phyloP scores from a whole-genome alignment of 53 echinoderm and acorn worm species.

The Temnopleurus reevesii region DNA sequence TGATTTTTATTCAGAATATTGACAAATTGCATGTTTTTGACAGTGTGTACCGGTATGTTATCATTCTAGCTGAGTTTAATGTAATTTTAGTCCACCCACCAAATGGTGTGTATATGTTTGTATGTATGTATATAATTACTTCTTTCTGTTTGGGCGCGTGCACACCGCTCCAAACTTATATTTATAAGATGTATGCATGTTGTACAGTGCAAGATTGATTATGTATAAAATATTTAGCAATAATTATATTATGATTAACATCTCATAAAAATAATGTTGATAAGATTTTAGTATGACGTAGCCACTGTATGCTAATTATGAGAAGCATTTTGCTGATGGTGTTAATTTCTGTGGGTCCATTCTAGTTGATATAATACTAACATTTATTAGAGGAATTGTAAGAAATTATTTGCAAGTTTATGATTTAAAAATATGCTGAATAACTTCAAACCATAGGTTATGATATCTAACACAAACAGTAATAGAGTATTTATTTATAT shows the following conservation, averaged over 20 bases:
- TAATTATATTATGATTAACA: not conserved
- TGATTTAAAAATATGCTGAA: too few relatives aligned
- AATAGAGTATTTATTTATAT: too few relatives aligned
- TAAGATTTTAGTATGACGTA: not conserved
- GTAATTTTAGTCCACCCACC: not conserved
- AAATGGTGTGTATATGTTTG: not conserved
- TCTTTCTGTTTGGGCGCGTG: not conserved
- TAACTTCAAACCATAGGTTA: too few relatives aligned
- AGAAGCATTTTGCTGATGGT: not conserved
- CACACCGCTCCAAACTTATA: not conserved
- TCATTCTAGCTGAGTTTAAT: not conserved
- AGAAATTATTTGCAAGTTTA: conserved; percentile 72
- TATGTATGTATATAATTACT: conserved; percentile 27
- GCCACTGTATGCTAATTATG: too few relatives aligned
- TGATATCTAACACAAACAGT: too few relatives aligned
- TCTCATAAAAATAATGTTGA: not conserved
- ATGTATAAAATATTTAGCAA: conserved; percentile 30
- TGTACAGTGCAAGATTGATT: conserved; percentile 17
- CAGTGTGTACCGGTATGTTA: not conserved
- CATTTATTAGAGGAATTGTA: conserved; percentile 31
- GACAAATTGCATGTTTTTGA: not conserved
- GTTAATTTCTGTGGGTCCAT: not conserved
- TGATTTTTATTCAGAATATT: not conserved
- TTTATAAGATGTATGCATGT: conserved; percentile 47
- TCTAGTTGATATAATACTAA: not conserved